Base-by-base conservation (phyloP, 2,797 vertebrate genomes). In the Huso huso region DNA sequence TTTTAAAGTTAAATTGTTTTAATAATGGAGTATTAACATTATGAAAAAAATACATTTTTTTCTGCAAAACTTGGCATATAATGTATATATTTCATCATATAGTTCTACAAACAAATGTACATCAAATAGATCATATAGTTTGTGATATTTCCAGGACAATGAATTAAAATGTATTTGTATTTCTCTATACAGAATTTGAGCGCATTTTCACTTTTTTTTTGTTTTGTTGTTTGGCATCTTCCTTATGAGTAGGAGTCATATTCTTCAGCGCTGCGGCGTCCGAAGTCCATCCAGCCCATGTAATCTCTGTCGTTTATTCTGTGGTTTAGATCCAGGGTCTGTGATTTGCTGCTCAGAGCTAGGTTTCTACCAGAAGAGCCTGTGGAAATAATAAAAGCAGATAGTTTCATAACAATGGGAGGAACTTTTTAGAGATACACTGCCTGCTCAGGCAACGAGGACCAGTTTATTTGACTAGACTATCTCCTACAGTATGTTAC, bases 281-380 rank as follows among this genome's bases (percentile, higher is more conserved):
- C 95, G 69, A 99, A 99, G 84, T 99, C 96, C 95, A 97, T 97
- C 96, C 96, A 98, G 75, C 95, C 96, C 71, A 93, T 81, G 83
- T 99, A 99, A 82, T 99, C 95, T 78, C 95, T 90, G 89, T 97
- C 94, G 63, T 88, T 94, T 91, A 97, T 95, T 82, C 93, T 91
- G 87, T 96, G 95, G 48, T 78, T 84, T 37, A 92, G 86, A 66
- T 90, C 87, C 2, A 83, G 74, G 64, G 74, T 85, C 62, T 89
- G 90, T 78, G 92, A 84, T 80, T 88, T 90, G 83, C 83, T 93
- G 79, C 80, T 92, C 61, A 92, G 67, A 50, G 86, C 70, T n/a
- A 92, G 87, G 77, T 87, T 75, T 62, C 86, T 88, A 66, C 86
- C 87, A 61, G 81, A 74, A 63, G 88, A 73, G 65, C 84, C 92